Conservation (phyloP, 2,797 vertebrate species). For the Eupleurogrammus muticus region DNA sequence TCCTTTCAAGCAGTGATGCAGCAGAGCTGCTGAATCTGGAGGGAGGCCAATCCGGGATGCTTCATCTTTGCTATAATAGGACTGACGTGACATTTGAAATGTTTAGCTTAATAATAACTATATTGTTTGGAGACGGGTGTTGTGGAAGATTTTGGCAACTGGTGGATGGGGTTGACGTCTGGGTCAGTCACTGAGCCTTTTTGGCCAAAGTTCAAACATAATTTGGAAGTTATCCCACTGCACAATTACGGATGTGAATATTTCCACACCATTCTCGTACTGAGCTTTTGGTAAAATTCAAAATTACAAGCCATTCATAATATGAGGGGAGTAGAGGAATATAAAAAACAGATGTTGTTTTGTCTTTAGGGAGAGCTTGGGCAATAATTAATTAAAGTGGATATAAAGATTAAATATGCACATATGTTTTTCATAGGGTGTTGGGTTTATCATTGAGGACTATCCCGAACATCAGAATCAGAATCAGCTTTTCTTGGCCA, state of each 20-base stretch:
- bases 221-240: conserved; percentile 38
- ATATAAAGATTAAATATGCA: not conserved
- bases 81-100: conserved; percentile 52
- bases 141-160: conserved; percentile 46
- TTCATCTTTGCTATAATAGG: conserved; percentile 36
- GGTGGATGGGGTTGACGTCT: conserved; percentile 33
- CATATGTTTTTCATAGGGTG: not conserved
- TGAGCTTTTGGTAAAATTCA: conserved; percentile 10
- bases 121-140: conserved; percentile 55
- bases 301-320: not conserved
- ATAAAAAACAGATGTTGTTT: not conserved
- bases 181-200: conserved; percentile 54
- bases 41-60: conserved; percentile 12
- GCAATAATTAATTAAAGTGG: not conserved
- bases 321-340: not conserved
- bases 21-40: conserved; percentile 23
- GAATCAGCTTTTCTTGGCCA: too few relatives aligned
- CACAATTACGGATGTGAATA: conserved; percentile 42
- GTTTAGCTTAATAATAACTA: conserved; percentile 59
- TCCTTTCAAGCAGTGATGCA: not conserved
- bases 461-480: not conserved
- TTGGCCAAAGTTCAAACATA: conserved; percentile 30
- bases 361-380: not conserved
- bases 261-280: conserved; percentile 20
- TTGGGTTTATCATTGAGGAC: not conserved